Conservation (phyloP, 2,888 invertebrate species). For the Hermaeophaga mercurialis region DNA sequence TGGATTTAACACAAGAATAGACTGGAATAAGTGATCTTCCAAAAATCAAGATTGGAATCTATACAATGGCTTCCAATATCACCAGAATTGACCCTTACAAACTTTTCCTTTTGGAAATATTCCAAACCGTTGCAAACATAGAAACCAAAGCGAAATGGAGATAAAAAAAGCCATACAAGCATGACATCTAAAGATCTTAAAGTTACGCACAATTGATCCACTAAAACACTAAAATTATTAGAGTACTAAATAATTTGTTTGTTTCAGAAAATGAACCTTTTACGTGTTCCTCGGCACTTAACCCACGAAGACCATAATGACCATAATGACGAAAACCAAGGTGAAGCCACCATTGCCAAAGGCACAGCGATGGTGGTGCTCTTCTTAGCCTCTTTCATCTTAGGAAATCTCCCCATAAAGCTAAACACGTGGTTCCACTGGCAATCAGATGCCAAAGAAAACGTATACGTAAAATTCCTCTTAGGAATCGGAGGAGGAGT, state of each 20-base stretch:
- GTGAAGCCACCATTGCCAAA: constrained; percentile 65
- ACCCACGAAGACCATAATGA: not conserved
- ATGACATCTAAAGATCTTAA: too few species aligned
- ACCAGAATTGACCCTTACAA: too few species aligned
- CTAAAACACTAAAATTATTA: too few species aligned
- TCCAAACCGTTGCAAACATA: too few species aligned
- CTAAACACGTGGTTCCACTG: constrained; percentile 66
- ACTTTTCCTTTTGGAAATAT: too few species aligned
- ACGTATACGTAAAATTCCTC: constrained; percentile 65
- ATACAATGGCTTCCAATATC: too few species aligned
- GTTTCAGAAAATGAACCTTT: not conserved
- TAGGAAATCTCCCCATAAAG: constrained; percentile 76
- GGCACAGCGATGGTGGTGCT: constrained; percentile 78
- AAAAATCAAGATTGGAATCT: too few species aligned
- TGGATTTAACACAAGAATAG: too few species aligned
- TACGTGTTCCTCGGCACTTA: constrained; percentile 34
- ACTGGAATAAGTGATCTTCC: too few species aligned
- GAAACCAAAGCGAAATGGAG: too few species aligned
- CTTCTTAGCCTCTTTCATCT: constrained; percentile 73
- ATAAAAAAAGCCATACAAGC: too few species aligned
- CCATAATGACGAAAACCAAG: constrained; percentile 17
- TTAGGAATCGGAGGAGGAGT: constrained; percentile 85
- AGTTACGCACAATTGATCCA: too few species aligned
- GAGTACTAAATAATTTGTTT: not conserved
- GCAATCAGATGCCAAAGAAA: constrained; percentile 60